phyloP scores from a whole-genome alignment of 2,888 invertebrate species.

The Ctena decussata region DNA sequence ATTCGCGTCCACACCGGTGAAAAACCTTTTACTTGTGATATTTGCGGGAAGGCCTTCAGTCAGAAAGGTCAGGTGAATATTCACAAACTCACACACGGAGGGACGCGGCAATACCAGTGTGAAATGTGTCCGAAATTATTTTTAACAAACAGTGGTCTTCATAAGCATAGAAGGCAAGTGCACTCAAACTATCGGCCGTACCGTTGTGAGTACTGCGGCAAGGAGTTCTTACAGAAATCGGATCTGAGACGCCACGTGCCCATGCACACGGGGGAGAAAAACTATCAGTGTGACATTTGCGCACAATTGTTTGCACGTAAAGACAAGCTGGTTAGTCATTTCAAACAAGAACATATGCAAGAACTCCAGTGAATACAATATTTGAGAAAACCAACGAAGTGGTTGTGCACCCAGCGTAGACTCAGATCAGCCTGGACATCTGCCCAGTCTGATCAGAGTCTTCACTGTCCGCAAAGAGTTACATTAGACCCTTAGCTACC shows the following conservation, averaged over 20 bases:
- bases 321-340: neutral
- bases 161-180: neutral
- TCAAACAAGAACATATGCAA: slow-evolving; percentile 1
- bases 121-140: slow-evolving; percentile 3
- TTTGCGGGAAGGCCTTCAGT: slow-evolving; percentile 37
- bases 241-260: slow-evolving; percentile 57
- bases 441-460: no score
- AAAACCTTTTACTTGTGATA: slow-evolving; percentile 14
- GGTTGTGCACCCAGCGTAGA: no score
- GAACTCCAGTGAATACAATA: neutral
- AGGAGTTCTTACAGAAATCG: slow-evolving; percentile 56
- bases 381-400: no score
- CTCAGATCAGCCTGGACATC: no score
- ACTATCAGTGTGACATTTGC: slow-evolving; percentile 55
- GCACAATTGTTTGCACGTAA: slow-evolving; percentile 46
- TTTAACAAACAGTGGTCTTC: neutral
- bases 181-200: slow-evolving; percentile 37
- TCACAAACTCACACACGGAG: slow-evolving; percentile 5
- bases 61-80: slow-evolving; percentile 18
- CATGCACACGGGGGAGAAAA: slow-evolving; percentile 54
- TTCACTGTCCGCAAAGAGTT: no score
- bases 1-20: slow-evolving; percentile 13
- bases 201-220: slow-evolving; percentile 61
- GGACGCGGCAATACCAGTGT: slow-evolving; percentile 14
- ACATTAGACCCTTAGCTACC: no score